These are phyloP conservation scores for Paracanthobrama guichenoti DNA, from an alignment of 2,113 vertebrate genomes.

Conservation along the genomic window DNA sequence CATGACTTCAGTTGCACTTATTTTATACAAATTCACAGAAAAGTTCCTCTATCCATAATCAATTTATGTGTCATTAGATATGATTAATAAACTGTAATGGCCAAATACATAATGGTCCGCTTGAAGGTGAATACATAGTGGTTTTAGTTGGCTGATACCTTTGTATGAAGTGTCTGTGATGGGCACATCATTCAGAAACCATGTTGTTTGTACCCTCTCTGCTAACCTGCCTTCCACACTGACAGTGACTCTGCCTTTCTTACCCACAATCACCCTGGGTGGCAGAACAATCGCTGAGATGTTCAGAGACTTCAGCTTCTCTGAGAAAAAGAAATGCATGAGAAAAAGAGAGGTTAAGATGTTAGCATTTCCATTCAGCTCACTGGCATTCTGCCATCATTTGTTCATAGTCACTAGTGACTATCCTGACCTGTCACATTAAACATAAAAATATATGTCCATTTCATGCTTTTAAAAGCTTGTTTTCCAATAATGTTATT, in stretches of 20 bases:
- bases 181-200: conserved; percentile 75
- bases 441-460: not conserved
- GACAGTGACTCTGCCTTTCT: conserved; percentile 74
- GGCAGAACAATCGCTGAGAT: conserved; percentile 77
- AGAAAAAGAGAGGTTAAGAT: not conserved
- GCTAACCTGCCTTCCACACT: conserved; percentile 76
- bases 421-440: not conserved
- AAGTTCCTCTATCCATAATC: not conserved
- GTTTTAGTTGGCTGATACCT: conserved; percentile 55
- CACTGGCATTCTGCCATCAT: not conserved
- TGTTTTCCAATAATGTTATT: not conserved
- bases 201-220: conserved; percentile 71
- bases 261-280: conserved; percentile 70
- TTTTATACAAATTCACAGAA: not conserved
- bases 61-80: not conserved
- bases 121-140: not conserved
- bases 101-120: no score
- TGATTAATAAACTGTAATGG: not conserved
- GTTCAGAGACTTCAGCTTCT: conserved; percentile 76
- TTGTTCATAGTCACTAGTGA: not conserved
- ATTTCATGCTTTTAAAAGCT: not conserved
- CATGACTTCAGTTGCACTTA: not conserved
- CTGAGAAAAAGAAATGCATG: conserved; percentile 57
- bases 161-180: conserved; percentile 70
- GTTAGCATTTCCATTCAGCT: not conserved